Conservation (phyloP, 2,888 invertebrate genomes). For the Linyphia triangularis region DNA sequence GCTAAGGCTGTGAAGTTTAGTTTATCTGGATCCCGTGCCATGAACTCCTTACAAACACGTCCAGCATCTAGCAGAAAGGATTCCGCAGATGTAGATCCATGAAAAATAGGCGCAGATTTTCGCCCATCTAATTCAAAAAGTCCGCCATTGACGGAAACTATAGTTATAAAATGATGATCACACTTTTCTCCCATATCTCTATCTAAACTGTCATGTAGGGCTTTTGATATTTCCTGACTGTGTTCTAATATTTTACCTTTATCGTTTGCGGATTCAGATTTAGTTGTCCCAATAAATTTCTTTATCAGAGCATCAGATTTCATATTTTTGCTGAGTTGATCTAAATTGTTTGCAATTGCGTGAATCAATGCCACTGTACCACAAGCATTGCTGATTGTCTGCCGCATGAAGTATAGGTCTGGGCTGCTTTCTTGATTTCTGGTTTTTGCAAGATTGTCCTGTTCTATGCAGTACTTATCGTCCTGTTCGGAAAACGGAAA, state of each 20-base stretch:
- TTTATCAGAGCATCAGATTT: slow-evolving; percentile 83
- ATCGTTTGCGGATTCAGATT: slow-evolving; percentile 76
- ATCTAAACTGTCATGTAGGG: background rate
- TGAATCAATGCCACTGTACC: slow-evolving; percentile 98
- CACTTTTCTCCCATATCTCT: slow-evolving; percentile 85
- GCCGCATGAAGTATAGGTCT: slow-evolving; percentile 90
- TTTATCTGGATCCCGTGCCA: slow-evolving; percentile 92
- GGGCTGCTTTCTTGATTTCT: background rate
- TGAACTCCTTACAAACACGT: slow-evolving; percentile 88
- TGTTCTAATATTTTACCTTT: background rate
- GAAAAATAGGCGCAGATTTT: slow-evolving; percentile 53
- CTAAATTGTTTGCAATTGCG: slow-evolving; percentile 87
- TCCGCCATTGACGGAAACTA: slow-evolving; percentile 88
- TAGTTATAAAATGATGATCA: slow-evolving; percentile 93
- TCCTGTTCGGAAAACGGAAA: slow-evolving; percentile 84
- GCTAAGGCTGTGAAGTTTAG: slow-evolving; percentile 93
- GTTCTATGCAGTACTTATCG: slow-evolving; percentile 22
- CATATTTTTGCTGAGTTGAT: background rate
- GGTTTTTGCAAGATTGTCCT: slow-evolving; percentile 8
- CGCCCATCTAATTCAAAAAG: slow-evolving; percentile 89
- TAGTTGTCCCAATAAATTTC: slow-evolving; percentile 87
- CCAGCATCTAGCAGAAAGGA: slow-evolving; percentile 37
- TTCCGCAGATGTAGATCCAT: slow-evolving; percentile 16
- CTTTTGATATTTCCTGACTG: background rate
- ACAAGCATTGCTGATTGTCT: slow-evolving; percentile 95